phyloP scores from a whole-genome alignment of 37 sponge, comb jelly and placozoan genomes.

The Crambe crambe region DNA sequence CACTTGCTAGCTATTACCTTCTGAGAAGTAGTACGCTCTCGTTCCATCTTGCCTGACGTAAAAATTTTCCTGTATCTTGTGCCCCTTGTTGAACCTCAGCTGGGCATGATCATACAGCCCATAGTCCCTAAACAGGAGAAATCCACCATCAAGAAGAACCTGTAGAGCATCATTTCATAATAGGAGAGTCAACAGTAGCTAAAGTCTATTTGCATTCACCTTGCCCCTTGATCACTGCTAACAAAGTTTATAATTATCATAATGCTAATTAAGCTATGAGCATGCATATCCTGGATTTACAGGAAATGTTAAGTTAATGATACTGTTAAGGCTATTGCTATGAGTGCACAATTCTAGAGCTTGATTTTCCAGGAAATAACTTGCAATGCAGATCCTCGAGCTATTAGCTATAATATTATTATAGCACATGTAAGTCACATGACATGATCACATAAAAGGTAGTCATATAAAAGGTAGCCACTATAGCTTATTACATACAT shows the following conservation, averaged over 20 bases:
- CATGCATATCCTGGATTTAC: neutral
- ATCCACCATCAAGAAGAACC: conserved; percentile 87
- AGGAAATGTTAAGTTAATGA: too few species aligned
- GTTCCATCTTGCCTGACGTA: conserved; percentile 98
- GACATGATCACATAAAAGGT: too few species aligned
- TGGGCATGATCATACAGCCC: conserved; percentile 98
- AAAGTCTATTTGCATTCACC: too few species aligned
- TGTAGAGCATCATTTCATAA: neutral
- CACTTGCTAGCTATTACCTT: conserved; percentile 37
- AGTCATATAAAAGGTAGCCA: too few species aligned
- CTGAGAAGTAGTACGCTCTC: conserved; percentile 94
- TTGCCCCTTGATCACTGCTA: neutral
- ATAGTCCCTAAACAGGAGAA: conserved; percentile 91
- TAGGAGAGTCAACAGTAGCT: neutral
- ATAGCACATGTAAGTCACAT: too few species aligned
- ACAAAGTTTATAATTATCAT: neutral
- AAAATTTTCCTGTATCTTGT: conserved; percentile 92
- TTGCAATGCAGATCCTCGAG: too few species aligned
- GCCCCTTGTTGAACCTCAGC: conserved; percentile 90
- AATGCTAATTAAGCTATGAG: neutral
- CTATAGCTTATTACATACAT: too few species aligned
- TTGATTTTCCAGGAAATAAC: too few species aligned
- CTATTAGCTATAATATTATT: too few species aligned
- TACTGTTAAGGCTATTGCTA: too few species aligned
- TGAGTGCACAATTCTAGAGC: too few species aligned